A percentile compares a stretch with the other conserved stretches of the same genome.
Evolutionary conservation across 53 echinoderm and acorn worm genomes (phyloP).

Genomic region (Hippasteria phrygiana): DNA sequence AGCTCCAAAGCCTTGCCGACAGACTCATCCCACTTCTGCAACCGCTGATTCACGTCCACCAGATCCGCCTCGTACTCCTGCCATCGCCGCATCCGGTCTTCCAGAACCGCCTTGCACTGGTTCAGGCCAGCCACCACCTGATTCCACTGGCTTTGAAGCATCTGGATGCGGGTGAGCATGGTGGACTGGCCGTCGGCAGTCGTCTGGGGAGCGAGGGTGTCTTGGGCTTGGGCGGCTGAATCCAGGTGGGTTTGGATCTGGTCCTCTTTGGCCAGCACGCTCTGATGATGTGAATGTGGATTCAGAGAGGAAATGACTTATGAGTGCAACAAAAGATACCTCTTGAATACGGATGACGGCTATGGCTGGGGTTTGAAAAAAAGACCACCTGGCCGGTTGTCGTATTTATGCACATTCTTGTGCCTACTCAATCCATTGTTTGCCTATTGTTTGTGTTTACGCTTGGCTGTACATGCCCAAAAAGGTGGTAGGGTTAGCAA

Average conservation of each 20-base stretch:
- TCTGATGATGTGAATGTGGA: background rate
- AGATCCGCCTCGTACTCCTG: slow-evolving; percentile 64
- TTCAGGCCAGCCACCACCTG: slow-evolving; percentile 64
- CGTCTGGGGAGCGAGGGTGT: slow-evolving; percentile 66
- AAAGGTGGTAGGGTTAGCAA: too few species aligned
- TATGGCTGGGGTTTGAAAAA: too few species aligned
- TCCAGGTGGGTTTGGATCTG: slow-evolving; percentile 45
- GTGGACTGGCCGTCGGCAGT: slow-evolving; percentile 64
- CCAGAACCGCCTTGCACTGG: slow-evolving; percentile 70
- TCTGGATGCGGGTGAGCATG: slow-evolving; percentile 58
- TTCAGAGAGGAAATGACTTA: too few species aligned
- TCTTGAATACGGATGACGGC: too few species aligned
- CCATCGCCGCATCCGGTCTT: slow-evolving; percentile 74
- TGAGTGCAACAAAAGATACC: too few species aligned
- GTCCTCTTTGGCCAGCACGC: slow-evolving; percentile 27
- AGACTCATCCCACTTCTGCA: slow-evolving; percentile 64
- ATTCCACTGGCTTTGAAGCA: slow-evolving; percentile 76
- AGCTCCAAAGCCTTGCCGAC: slow-evolving; percentile 70
- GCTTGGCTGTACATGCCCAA: too few species aligned
- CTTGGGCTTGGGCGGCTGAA: slow-evolving; percentile 55
- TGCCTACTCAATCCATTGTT: too few species aligned
- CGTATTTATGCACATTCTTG: too few species aligned
- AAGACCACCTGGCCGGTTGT: too few species aligned
- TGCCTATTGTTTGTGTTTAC: too few species aligned
- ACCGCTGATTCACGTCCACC: slow-evolving; percentile 47